Evolutionary conservation across 2,113 vertebrate genomes (phyloP).

Genomic region (Odontesthes bonariensis): DNA sequence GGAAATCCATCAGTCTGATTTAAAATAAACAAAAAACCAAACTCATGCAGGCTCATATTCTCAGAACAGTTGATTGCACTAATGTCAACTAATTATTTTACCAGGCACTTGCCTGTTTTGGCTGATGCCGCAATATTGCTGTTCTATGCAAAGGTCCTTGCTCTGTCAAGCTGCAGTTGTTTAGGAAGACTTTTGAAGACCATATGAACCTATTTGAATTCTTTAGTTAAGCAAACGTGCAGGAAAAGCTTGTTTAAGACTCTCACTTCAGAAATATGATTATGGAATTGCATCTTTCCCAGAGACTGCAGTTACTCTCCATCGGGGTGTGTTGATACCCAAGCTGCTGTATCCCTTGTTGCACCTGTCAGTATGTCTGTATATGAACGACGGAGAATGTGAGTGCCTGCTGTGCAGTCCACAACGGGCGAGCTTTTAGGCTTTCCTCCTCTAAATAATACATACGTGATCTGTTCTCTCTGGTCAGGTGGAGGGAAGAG

Average conservation of each 20-base stretch:
- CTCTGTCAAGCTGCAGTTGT: not conserved
- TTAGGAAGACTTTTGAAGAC: not conserved
- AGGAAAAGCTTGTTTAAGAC: not conserved
- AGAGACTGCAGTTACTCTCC: not conserved
- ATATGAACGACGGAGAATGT: too few relatives aligned
- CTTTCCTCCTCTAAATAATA: not conserved
- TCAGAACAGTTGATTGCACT: not conserved
- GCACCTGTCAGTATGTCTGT: too few relatives aligned
- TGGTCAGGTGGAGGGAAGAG: constrained; percentile 18
- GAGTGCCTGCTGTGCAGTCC: too few relatives aligned
- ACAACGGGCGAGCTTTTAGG: not conserved
- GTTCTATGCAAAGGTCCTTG: not conserved
- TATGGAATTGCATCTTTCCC: not conserved
- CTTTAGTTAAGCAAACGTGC: not conserved
- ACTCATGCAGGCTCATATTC: not conserved
- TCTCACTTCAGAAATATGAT: not conserved
- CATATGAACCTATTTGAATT: not conserved
- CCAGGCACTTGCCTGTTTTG: constrained; percentile 16
- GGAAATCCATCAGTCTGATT: constrained; percentile 35
- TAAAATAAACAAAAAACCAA: too few relatives aligned
- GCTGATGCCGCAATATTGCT: constrained; percentile 16
- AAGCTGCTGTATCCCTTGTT: too few relatives aligned
- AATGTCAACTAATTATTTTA: constrained; percentile 38
- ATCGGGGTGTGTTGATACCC: not conserved
- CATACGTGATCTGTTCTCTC: not conserved